phyloP scores from a whole-genome alignment of 2,113 vertebrate species.

The Puntigrus tetrazona region DNA sequence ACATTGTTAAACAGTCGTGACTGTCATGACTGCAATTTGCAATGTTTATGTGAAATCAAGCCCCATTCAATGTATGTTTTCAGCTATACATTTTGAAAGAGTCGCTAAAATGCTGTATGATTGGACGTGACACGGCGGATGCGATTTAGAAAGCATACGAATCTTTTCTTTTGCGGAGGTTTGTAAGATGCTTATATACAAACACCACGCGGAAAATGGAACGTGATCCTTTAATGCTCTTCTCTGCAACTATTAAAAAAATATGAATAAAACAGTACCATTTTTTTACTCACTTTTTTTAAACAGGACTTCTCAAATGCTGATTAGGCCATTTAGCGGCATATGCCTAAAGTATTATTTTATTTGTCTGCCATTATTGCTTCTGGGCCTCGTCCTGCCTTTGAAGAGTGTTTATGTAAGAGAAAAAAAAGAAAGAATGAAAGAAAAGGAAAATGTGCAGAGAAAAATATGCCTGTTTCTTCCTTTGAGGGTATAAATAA shows the following conservation, averaged over 20 bases:
- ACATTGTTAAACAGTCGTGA: neutral
- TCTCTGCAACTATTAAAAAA: neutral
- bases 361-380: conserved; percentile 41
- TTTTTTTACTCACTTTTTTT: neutral
- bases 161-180: neutral
- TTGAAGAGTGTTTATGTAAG: conserved; percentile 39
- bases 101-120: neutral
- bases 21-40: neutral
- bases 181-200: neutral
- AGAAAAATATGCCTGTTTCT: conserved; percentile 25
- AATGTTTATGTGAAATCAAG: neutral
- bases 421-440: conserved; percentile 15
- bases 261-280: neutral
- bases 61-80: neutral
- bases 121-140: neutral
- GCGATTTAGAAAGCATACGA: neutral
- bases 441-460: conserved; percentile 28
- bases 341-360: conserved; percentile 32
- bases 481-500: conserved; percentile 42
- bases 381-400: conserved; percentile 31
- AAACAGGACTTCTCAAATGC: conserved; percentile 21
- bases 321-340: conserved; percentile 29
- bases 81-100: neutral
- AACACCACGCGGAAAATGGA: neutral
- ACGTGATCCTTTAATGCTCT: neutral